Base-by-base conservation (phyloP, 1,140 invertebrate species). In the Caerostris darwini region DNA sequence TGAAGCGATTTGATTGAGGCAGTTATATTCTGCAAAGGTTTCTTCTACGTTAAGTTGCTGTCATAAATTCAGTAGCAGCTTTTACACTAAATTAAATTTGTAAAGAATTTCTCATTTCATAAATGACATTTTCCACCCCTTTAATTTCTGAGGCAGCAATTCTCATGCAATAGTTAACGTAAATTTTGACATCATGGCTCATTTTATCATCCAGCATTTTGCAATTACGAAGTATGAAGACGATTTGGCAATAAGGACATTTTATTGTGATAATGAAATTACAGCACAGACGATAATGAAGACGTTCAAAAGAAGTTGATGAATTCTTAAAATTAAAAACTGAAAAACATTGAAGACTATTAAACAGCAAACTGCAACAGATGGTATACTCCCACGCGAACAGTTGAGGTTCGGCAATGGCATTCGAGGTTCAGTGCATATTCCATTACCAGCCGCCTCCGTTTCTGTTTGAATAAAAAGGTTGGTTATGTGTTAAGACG, bases 401-500 rank as follows among this genome's bases (percentile, higher is more conserved):
- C 85, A n/a, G 91, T 54, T 77, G 83, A 57, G 91, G 57, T 86
- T 82, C 64, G 91, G 58, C 91, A 53, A 86, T 92, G 91, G 77
- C 82, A 64, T 54, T 67, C 58, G 59, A 86, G 5, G 91, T 82
- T 89, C 64, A 67, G 90, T 56, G 81, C 17, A 14, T 6, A n/a
- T 50, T 50, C 14, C 69, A 12, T 57, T 94, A 94, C 92, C 92
- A 94, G 83, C 85, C 87, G 85, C 92, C 71, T 19, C 92, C 92
- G 58, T 94, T 94, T 94, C 92, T 94, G 92, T 94, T 87, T 89
- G 86, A 94, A 94, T 94, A 89, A 93, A 94, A 94, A 94, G 86
- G 67, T 94, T 94, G 57, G 92, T 94, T 94, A 94, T 94, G 92
- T 57, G 91, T 85, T 64, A 69, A 69, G 92, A 94, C 85, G 92